Conservation (phyloP, 2,888 invertebrate species). For the Helleia helle region DNA sequence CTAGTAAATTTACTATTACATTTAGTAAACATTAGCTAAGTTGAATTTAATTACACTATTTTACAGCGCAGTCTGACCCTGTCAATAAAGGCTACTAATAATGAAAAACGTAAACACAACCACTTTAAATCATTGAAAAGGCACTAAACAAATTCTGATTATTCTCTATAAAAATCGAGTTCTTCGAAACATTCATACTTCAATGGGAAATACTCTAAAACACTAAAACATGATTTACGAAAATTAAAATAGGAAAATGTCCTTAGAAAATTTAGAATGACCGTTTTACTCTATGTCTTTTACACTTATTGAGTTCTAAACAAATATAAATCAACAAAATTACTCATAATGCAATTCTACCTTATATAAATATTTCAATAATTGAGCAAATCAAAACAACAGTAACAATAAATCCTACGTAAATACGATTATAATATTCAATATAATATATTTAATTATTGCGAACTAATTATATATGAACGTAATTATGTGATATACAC, state of each 20-base stretch:
- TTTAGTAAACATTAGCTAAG: constrained; percentile 55
- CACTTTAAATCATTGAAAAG: constrained; percentile 3
- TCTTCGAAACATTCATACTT: background rate
- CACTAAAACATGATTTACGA: background rate
- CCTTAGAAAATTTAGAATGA: background rate
- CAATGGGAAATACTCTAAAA: background rate
- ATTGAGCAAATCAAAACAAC: constrained; percentile 73
- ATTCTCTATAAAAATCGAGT: background rate
- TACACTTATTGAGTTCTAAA: constrained; percentile 1
- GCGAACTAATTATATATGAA: constrained; percentile 35
- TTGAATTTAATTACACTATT: constrained; percentile 56
- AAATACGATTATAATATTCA: constrained; percentile 50
- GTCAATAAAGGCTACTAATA: constrained; percentile 61
- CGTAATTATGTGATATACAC: constrained; percentile 36
- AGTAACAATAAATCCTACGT: constrained; percentile 60
- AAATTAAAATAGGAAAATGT: background rate
- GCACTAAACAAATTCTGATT: constrained; percentile 8
- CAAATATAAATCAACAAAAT: constrained; percentile 11
- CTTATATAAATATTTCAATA: constrained; percentile 62
- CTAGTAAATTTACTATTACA: constrained; percentile 51
- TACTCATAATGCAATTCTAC: constrained; percentile 34
- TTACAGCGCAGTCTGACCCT: constrained; percentile 63
- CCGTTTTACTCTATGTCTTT: constrained; percentile 11
- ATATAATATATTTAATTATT: constrained; percentile 40
- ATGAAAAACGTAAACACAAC: constrained; percentile 8